Evolutionary conservation across 2,113 vertebrate species (phyloP).

Genomic region (Phrynocephalus versicolor): DNA sequence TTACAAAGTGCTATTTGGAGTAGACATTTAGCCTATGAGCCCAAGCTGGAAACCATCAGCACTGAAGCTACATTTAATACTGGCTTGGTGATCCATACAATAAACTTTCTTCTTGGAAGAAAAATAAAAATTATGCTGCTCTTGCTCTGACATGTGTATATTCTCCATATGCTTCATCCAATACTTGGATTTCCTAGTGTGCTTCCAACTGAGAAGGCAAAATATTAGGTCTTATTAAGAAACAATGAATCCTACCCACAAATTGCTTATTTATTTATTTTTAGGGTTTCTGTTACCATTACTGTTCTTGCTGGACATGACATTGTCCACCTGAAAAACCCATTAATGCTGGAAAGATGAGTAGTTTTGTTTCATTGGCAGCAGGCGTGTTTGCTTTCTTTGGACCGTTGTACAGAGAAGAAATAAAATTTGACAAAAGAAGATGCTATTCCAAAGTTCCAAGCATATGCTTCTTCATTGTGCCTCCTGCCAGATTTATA

Average conservation of each 20-base stretch:
- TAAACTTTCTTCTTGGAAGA: slow-evolving; percentile 33
- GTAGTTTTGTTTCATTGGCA: slow-evolving; percentile 61
- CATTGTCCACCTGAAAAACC: slow-evolving; percentile 75
- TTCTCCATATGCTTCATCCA: slow-evolving; percentile 31
- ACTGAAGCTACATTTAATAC: slow-evolving; percentile 27
- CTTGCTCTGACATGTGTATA: slow-evolving; percentile 31
- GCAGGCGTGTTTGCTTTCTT: slow-evolving; percentile 74
- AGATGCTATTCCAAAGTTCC: slow-evolving; percentile 50
- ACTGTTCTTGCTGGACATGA: slow-evolving; percentile 55
- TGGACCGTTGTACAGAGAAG: slow-evolving; percentile 67
- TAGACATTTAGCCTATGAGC: slow-evolving; percentile 9
- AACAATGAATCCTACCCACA: slow-evolving; percentile 56
- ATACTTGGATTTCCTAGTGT: slow-evolving; percentile 63
- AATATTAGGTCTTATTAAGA: slow-evolving; percentile 58
- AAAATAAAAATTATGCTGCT: background rate
- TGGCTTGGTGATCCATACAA: slow-evolving; percentile 36
- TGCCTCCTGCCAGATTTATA: slow-evolving; percentile 25
- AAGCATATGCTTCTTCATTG: background rate
- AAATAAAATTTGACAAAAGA: slow-evolving; percentile 62
- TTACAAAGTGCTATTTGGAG: slow-evolving; percentile 43
- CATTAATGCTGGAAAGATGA: slow-evolving; percentile 62
- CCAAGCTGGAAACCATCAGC: slow-evolving; percentile 51
- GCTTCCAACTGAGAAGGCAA: slow-evolving; percentile 69
- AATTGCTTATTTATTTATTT: slow-evolving; percentile 60
- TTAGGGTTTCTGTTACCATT: slow-evolving; percentile 55